Conservation (phyloP, 2,113 vertebrate genomes). For the Lophotis ruficrista region DNA sequence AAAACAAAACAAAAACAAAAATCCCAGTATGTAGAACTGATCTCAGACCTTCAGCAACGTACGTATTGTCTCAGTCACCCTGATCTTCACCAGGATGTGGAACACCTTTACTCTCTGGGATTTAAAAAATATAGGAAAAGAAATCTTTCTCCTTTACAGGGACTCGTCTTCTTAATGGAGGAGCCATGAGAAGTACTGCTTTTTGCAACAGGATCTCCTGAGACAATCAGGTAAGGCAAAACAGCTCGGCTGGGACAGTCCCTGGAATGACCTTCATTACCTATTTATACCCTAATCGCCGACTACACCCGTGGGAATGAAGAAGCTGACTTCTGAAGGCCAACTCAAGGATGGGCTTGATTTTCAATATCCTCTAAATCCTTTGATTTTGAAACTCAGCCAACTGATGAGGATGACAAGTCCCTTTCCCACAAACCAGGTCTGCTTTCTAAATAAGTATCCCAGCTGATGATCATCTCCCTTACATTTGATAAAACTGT, state of each 20-base stretch:
- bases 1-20: too few species aligned
- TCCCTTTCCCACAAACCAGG: not conserved
- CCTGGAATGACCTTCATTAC: not conserved
- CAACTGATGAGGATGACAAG: not conserved
- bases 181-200: not conserved
- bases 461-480: not conserved
- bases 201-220: not conserved
- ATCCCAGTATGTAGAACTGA: not conserved
- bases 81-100: not conserved
- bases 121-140: not conserved
- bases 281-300: conserved; percentile 9
- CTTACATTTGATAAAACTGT: not conserved
- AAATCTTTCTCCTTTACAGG: not conserved
- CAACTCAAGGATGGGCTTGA: not conserved
- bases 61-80: not conserved
- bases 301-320: not conserved
- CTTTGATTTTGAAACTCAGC: not conserved
- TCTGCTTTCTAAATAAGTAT: not conserved
- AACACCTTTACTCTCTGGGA: not conserved
- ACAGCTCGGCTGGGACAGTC: not conserved
- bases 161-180: not conserved
- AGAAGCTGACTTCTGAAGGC: not conserved
- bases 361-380: not conserved
- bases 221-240: not conserved
- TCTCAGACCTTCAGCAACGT: not conserved